These are phyloP conservation scores for Montipora sp. DNA, from an alignment of 64 coral and sea anemone species.

Conservation along the genomic window DNA sequence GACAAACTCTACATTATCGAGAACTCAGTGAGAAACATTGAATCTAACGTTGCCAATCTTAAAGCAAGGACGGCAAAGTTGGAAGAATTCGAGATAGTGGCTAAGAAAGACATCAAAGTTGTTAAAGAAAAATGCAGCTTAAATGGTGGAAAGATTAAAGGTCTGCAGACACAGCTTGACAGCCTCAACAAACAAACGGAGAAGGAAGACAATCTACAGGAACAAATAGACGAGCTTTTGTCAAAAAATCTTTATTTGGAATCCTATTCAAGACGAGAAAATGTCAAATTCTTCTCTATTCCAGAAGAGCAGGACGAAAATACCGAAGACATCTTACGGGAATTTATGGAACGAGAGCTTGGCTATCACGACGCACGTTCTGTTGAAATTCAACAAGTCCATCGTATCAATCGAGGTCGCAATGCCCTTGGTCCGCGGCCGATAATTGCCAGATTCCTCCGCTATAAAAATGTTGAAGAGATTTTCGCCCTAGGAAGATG, in stretches of 20 bases:
- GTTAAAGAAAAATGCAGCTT: not conserved
- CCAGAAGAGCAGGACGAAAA: not conserved
- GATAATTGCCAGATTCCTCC: constrained; percentile 6
- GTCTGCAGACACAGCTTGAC: not conserved
- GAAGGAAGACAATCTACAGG: not conserved
- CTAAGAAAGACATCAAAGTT: not conserved
- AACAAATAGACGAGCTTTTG: not conserved
- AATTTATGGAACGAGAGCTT: constrained; percentile 18
- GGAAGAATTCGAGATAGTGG: not conserved
- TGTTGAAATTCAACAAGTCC: not conserved
- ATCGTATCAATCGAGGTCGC: not conserved
- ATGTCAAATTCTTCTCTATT: constrained; percentile 32
- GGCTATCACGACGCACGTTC: not conserved
- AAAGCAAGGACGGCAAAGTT: not conserved
- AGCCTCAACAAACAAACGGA: not conserved
- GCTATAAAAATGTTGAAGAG: not conserved
- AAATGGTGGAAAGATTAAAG: not conserved
- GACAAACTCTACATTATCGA: not conserved
- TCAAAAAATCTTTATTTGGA: constrained; percentile 35
- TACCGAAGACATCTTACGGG: not conserved
- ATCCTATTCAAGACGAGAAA: constrained; percentile 23
- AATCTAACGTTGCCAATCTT: not conserved
- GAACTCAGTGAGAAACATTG: not conserved
- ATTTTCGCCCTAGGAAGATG: not conserved
- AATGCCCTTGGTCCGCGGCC: not conserved